phyloP scores from a whole-genome alignment of 2,113 vertebrate genomes.

The Tupaia chinensis region DNA sequence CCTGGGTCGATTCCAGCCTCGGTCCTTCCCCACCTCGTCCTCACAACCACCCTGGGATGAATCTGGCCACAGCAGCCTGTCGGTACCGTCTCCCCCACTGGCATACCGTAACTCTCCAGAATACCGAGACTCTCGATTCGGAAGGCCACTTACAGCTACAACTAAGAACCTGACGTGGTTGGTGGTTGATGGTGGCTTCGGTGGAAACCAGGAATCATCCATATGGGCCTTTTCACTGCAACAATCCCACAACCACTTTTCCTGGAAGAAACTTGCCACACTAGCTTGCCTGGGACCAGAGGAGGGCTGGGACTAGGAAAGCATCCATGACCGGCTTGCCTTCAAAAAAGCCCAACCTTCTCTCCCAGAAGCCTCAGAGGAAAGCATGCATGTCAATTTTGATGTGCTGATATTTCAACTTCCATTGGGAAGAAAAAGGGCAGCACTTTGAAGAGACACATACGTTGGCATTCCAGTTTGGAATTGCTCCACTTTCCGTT shows the following conservation, averaged over 20 bases:
- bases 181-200: neutral
- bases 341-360: neutral
- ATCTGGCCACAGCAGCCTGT: neutral
- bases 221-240: neutral
- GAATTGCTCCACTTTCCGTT: constrained; percentile 88
- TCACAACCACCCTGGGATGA: neutral
- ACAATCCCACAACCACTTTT: neutral
- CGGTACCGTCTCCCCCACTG: neutral
- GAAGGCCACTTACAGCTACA: neutral
- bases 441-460: constrained; percentile 54
- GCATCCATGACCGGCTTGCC: neutral
- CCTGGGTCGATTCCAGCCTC: neutral
- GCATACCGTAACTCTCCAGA: neutral
- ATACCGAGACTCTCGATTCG: constrained; percentile 7
- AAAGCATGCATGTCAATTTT: neutral
- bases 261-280: neutral
- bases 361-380: neutral
- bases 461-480: constrained; percentile 85
- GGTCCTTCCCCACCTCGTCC: neutral
- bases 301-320: neutral
- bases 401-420: neutral
- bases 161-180: neutral
- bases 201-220: neutral
- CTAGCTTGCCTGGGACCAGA: neutral
- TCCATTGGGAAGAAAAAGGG: neutral